phyloP scores from a whole-genome alignment of 2,888 invertebrate species.

The Lomographa bimaculata region DNA sequence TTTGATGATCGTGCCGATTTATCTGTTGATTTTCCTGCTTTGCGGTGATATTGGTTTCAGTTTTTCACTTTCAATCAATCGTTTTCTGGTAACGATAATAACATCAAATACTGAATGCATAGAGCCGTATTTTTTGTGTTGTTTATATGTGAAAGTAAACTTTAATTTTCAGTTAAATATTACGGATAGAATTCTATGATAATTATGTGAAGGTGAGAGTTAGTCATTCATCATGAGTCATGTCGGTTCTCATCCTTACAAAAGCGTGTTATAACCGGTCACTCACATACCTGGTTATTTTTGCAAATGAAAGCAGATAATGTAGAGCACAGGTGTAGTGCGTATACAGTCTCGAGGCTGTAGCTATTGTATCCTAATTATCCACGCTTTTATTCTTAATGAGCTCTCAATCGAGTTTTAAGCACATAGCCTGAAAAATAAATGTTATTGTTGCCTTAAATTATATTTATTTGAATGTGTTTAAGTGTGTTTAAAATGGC shows the following conservation, averaged over 20 bases:
- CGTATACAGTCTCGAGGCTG: slow-evolving; percentile 6
- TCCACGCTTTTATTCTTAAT: slow-evolving; percentile 19
- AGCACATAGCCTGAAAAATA: neutral
- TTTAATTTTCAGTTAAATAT: too few relatives aligned
- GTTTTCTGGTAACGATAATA: neutral
- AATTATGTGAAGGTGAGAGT: slow-evolving; percentile 13
- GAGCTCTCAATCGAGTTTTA: slow-evolving; percentile 12
- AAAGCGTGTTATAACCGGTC: slow-evolving; percentile 15
- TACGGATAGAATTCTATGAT: too few relatives aligned
- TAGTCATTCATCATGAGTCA: slow-evolving; percentile 18
- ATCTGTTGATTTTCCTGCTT: slow-evolving; percentile 11
- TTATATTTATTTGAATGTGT: too few relatives aligned
- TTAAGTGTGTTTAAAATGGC: too few relatives aligned
- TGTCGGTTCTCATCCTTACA: slow-evolving; percentile 12
- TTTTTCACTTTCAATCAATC: neutral
- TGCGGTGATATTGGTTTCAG: slow-evolving; percentile 4
- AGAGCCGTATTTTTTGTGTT: too few relatives aligned
- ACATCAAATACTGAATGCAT: too few relatives aligned
- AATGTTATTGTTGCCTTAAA: slow-evolving; percentile 6
- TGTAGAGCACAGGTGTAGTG: slow-evolving; percentile 19
- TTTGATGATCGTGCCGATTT: slow-evolving; percentile 40
- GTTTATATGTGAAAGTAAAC: too few relatives aligned
- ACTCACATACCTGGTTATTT: slow-evolving; percentile 14
- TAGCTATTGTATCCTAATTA: slow-evolving; percentile 18
- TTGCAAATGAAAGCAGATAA: slow-evolving; percentile 19